Evolutionary conservation across 2,797 vertebrate species (phyloP), one percentile per base, ranked within the genome.

Genomic region (Betta splendens): DNA sequence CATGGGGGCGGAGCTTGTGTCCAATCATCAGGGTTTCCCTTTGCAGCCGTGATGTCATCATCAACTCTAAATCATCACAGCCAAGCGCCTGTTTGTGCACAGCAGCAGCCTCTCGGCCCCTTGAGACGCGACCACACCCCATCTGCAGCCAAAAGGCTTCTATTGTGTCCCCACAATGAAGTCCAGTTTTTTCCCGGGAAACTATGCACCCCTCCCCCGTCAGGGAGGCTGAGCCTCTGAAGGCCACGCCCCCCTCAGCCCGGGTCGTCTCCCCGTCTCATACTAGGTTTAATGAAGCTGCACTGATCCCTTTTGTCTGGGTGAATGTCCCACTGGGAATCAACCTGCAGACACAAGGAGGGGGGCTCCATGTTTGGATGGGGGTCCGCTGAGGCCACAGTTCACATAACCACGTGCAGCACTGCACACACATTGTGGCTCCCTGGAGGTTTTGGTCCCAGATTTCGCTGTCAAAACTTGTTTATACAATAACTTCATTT

Each of bases 281-380:
- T 64, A 81, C 39, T 86, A 65, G 77, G 64, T 79, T 86, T 89
- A 92, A 92, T 91, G 88, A 89, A 89, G 89, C 87, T 57, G 69
- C 72, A 69, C 83, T 90, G 86, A 93, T 90, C 84, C 77, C 65
- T 42, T 49, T 92, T 93, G 90, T 91, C 52, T 64, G 72, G 71
- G 72, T 74, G 77, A 77, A 83, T 85, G 75, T 69, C 78, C 83
- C 84, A 67, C 68, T 80, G 89, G 85, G 86, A 88, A 78, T 88
- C 74, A 75, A 79, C 85, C 78, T 74, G 72, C 79, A 66, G 26
- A 67, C 72, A 79, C 67, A 79, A 76, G 69, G 63, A 57, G 52
- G 56, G 50, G 40, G 77, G 80, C 59, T 72, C 65, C 58, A 11
- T 72, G 66, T 88, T 75, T 73, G 73, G 63, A 44, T 47, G 72